Evolutionary conservation across 1,140 invertebrate species (phyloP), one percentile per base, ranked within the genome.

Genomic region (Rhyzopertha dominica): DNA sequence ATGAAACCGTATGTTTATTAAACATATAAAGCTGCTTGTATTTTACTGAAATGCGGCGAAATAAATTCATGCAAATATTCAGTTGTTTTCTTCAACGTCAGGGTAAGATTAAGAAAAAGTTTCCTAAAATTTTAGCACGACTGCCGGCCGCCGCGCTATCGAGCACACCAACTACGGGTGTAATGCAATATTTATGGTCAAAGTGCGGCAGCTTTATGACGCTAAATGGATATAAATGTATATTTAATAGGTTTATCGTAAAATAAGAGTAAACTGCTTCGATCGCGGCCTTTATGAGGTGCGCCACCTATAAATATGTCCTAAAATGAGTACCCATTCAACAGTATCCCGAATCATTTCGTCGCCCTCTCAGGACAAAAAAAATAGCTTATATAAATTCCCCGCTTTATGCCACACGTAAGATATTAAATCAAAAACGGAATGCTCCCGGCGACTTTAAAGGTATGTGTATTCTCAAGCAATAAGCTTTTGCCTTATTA

Each of bases 121-220:
- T n/a, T n/a, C n/a, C n/a, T n/a, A n/a, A n/a, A n/a, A n/a, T n/a
- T n/a, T n/a, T n/a, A n/a, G n/a, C n/a, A n/a, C n/a, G n/a, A n/a
- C n/a, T n/a, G n/a, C n/a, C n/a, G n/a, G n/a, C n/a, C n/a, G n/a
- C n/a, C n/a, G n/a, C n/a, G n/a, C n/a, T 41, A 36, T 43, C 20
- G 47, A 28, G 17, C 34, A 39, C 22, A 34, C 42, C 44, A 31
- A 41, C 43, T 43, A 28, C 40, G 16, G 26, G n/a, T 47, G 49
- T 51, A 51, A 51, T 51, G 44, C 44, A 51, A 51, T 51, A 51
- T 51, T 51, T 51, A 51, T 51, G 49, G 44, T 51, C 44, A 31
- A 37, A 51, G 37, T 51, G 49, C 43, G 38, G 48, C 49, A 28
- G 49, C 43, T 51, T 51, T 51, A 51, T 47, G 49, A 47, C 49